A percentile compares a stretch with the other conserved stretches of the same genome.
phyloP scores from a whole-genome alignment of 2,888 invertebrate genomes.

The Parnassius smintheus region DNA sequence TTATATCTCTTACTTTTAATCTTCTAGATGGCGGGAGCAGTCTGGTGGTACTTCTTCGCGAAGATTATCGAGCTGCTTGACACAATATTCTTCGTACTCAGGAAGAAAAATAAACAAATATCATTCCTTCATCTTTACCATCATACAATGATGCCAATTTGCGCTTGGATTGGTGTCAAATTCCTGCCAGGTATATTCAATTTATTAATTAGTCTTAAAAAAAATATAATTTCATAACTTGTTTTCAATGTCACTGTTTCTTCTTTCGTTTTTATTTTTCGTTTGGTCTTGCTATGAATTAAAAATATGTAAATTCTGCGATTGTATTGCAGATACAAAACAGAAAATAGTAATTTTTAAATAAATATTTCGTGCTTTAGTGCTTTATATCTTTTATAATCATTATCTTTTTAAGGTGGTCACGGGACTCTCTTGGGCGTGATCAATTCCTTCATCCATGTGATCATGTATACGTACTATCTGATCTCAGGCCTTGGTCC shows the following conservation, averaged over 20 bases:
- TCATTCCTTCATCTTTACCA: conserved; percentile 95
- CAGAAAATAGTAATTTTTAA: too few species aligned
- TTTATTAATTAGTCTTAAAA: too few species aligned
- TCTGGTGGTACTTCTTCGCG: conserved; percentile 91
- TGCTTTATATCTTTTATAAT: background rate
- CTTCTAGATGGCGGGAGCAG: conserved; percentile 81
- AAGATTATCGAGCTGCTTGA: conserved; percentile 89
- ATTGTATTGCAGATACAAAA: too few species aligned
- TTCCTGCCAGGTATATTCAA: conserved; percentile 84
- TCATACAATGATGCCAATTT: conserved; percentile 89
- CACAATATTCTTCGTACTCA: conserved; percentile 92
- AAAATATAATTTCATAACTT: too few species aligned
- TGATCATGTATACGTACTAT: conserved; percentile 96
- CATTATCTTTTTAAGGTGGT: conserved; percentile 83
- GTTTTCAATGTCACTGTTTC: too few species aligned
- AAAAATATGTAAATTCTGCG: too few species aligned
- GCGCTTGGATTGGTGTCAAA: conserved; percentile 90
- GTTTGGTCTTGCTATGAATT: too few species aligned
- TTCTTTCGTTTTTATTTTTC: too few species aligned
- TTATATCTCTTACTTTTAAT: conserved; percentile 4
- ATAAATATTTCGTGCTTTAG: background rate
- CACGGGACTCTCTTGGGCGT: conserved; percentile 93
- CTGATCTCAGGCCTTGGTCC: conserved; percentile 94
- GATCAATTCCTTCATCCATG: conserved; percentile 93
- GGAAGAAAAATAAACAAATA: conserved; percentile 94